Evolutionary conservation across 2,888 invertebrate species (phyloP), one percentile per base, ranked within the genome.

Genomic region (Phyto melanocephala): DNA sequence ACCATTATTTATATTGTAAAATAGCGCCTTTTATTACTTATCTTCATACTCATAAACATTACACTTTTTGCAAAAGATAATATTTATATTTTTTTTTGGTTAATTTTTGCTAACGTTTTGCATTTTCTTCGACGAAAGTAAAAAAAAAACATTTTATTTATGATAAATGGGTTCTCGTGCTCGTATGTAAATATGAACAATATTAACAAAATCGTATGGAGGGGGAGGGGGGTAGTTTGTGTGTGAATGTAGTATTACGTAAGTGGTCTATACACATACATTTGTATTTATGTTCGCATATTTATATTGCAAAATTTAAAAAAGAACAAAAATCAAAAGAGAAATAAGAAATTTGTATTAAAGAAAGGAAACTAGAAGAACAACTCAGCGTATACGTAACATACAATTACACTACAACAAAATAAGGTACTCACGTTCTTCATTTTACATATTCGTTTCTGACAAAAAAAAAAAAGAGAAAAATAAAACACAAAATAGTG

Each of bases 321-420:
- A 24, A 24, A 28, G 15, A 47, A 52, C 11, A 52, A 13, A 52
- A 24, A 1, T 24, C 28, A 28, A 52, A 52, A 52, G 1, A 22
- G 50, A 62, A 15, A 45, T 72, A 40, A n/a, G 15, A 45, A 33
- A 45, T 28, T 28, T 6, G 6, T 42, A 72, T 42, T 50, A 22
- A 50, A 42, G 56, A 60, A 42, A 60, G 15, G 37, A 68, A 60
- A 33, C 33, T 11, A 50, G 15, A 47, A 71, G 71, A 63, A 58
- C 63, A 78, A 50, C 78, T n/a, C 1, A 65, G 65, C 76, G 81
- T 76, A 81, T 81, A 76, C 76, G 58, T 76, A 24, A 75, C 40
- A 75, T 65, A 58, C 45, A 74, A 74, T 62, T 68, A 50, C 40
- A 24, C 28, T 20, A 11, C 28, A 58, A 65, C 17, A 60, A 52